Conservation (phyloP, 1,140 invertebrate species). For the Campoletis sonorensis region DNA sequence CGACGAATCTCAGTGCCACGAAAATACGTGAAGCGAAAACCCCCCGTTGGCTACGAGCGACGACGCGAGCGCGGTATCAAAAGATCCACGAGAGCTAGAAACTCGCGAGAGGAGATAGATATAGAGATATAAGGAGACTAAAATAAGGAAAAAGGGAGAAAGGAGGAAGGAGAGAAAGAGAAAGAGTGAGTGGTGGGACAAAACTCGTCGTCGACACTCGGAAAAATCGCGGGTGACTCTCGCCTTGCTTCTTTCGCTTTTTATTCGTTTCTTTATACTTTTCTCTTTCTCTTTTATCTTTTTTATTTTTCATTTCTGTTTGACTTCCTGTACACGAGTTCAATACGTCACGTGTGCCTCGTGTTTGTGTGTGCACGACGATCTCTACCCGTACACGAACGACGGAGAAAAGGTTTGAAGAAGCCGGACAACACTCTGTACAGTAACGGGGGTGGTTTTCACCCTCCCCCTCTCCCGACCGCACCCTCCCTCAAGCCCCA, state of each 20-base stretch:
- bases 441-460: not conserved
- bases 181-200: conserved; percentile 8
- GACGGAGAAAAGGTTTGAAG: conserved; percentile 12
- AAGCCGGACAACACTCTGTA: conserved; percentile 23
- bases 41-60: conserved; percentile 42
- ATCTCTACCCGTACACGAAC: not conserved
- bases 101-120: conserved; percentile 7
- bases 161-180: not conserved
- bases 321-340: conserved; percentile 22
- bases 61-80: conserved; percentile 31
- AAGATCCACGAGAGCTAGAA: conserved; percentile 16
- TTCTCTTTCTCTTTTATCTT: not conserved
- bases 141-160: not conserved
- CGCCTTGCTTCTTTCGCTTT: conserved; percentile 1
- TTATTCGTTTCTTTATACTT: conserved; percentile 20
- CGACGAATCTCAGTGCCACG: conserved; percentile 73
- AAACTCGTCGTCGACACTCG: conserved; percentile 10
- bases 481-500: not conserved
- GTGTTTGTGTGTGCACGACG: conserved; percentile 27
- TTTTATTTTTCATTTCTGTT: conserved; percentile 18
- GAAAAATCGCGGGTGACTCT: conserved; percentile 26
- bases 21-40: conserved; percentile 67
- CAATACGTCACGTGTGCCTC: conserved; percentile 17
- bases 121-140: conserved; percentile 11
- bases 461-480: not conserved